Evolutionary conservation across 2,113 vertebrate genomes (phyloP).

Genomic region (Pelecanus crispus): DNA sequence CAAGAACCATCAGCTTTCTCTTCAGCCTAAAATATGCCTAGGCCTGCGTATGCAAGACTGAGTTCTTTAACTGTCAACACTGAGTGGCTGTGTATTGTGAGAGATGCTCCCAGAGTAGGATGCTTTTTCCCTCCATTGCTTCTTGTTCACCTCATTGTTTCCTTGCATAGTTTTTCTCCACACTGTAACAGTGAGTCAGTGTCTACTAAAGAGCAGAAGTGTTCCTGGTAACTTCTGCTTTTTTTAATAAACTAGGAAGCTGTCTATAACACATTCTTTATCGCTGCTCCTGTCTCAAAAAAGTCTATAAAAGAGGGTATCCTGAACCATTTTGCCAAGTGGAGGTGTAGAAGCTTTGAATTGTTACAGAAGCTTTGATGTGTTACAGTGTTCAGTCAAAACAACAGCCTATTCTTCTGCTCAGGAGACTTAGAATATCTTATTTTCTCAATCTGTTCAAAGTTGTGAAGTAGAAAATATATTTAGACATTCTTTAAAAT

Average conservation of each 20-base stretch:
- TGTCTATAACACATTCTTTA: not conserved
- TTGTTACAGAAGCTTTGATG: not conserved
- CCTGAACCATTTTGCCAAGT: not conserved
- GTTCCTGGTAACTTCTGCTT: not conserved
- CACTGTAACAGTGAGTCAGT: not conserved
- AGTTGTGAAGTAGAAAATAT: conserved; percentile 3
- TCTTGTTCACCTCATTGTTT: not conserved
- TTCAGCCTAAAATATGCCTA: not conserved
- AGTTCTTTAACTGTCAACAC: not conserved
- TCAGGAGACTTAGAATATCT: not conserved
- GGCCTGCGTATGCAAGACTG: not conserved
- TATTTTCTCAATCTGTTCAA: not conserved
- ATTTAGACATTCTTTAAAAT: not conserved
- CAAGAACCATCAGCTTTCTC: not conserved
- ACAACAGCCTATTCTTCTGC: not conserved
- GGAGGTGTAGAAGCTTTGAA: not conserved
- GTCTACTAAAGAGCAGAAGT: not conserved
- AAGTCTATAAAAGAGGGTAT: not conserved
- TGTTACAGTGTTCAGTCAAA: not conserved
- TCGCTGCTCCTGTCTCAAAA: not conserved
- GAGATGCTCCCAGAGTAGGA: not conserved
- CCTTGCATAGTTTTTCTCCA: not conserved
- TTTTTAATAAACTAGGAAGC: not conserved
- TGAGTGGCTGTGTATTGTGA: not conserved
- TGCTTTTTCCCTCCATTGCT: not conserved